Base-by-base conservation (phyloP, 2,888 invertebrate species). In the Allacma fusca region DNA sequence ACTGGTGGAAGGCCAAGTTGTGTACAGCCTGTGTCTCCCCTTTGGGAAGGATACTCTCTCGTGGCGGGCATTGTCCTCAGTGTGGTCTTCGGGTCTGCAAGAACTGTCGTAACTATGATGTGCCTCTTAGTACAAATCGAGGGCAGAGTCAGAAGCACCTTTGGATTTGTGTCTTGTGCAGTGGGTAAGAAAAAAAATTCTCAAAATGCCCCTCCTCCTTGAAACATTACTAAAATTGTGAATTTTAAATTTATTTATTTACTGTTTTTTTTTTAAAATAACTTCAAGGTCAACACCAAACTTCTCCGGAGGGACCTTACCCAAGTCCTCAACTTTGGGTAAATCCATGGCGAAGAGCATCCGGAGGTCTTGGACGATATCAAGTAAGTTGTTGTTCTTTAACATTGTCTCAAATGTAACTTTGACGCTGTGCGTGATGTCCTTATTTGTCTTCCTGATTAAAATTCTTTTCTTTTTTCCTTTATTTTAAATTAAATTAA, bases 21-120 rank as follows among this genome's bases (percentile, higher is more conserved):
- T 83, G 83, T 71, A 80, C 83, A 26, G 79, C 82, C 24, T 84
- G 84, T 77, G 82, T 82, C 23, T 81, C 81, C 34, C 84, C 84
- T n/a, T 78, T 84, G 23, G 84, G 84, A 43, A 77, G 83, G 62
- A 81, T 84, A 50, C 62, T 84, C 19, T 80, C 81, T 62, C 80
- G 83, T 50, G 84, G 84, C 26, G 80, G 80, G 26, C 80, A 77
- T 70, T 84, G 84, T 79, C 82, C 81, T 67, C 83, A 84, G 77
- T 84, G 84, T 80, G 82, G 82, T 29, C 79, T 83, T 23, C 78
- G 82, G 65, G 83, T 83, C 13, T 70, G 69, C 16, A 84, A 84
- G 80, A 81, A 82, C 71, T 84, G 84, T 72, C 79, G 83, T 64
- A 79, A 77, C 26, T 79, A 40, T 16, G 71, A 72, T 65, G 79